phyloP scores from a whole-genome alignment of 2,888 invertebrate species.

The Lysandra bellargus region DNA sequence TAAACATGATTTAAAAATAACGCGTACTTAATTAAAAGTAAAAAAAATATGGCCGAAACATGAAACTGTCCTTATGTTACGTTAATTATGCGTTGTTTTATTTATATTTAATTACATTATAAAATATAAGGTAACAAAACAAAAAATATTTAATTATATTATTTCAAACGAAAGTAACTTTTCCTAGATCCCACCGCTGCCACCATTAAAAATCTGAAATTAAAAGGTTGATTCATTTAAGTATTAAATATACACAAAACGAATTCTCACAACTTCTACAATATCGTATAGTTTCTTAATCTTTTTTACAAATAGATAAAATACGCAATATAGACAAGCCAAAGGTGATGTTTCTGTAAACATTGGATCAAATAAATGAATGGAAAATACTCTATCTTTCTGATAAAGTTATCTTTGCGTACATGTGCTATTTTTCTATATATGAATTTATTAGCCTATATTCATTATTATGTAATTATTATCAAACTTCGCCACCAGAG shows the following conservation, averaged over 20 bases:
- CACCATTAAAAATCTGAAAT: neutral
- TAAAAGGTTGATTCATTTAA: neutral
- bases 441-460: neutral
- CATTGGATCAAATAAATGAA: neutral
- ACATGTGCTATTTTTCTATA: neutral
- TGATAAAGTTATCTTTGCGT: neutral
- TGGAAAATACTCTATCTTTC: neutral
- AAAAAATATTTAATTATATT: neutral
- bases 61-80: neutral
- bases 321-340: neutral
- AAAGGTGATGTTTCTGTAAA: slow-evolving; percentile 5
- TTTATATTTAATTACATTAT: neutral
- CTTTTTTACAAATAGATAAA: neutral
- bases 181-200: neutral
- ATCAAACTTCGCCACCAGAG: neutral
- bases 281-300: neutral
- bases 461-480: neutral
- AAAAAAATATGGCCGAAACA: neutral
- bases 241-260: neutral
- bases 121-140: neutral
- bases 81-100: neutral
- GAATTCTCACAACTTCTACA: neutral
- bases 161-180: neutral
- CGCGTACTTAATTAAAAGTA: neutral
- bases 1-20: neutral